Evolutionary conservation across 1,140 invertebrate genomes (phyloP), one percentile per base, ranked within the genome.

Genomic region (Drosophila sp.): DNA sequence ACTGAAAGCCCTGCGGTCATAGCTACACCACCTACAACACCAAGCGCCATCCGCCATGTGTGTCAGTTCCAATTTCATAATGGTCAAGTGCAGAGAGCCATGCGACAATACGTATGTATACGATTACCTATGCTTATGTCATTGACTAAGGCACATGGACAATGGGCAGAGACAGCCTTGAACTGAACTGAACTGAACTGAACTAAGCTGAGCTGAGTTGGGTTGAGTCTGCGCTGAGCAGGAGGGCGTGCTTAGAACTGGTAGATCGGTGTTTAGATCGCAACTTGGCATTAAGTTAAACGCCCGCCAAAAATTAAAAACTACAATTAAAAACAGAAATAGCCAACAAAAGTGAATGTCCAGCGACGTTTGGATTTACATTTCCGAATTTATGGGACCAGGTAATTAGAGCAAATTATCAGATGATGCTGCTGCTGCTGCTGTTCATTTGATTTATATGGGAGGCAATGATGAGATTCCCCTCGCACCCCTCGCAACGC

Each of bases 321-420:
- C 47, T 29, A 32, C 62, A 81, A 81, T 81, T 78, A 69, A 76
- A 40, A 58, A 44, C 55, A 71, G 27, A 38, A 38, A 57, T n/a
- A 66, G 64, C 47, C 29, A 44, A 60, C 57, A 63, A 78, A 87
- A 79, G 79, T 87, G 83, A 87, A 79, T 87, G 82, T 67, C 38
- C 29, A 29, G 40, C 11, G n/a, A 4, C 47, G 40, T 10, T 27
- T 44, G 29, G 40, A 76, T 54, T 60, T 66, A 70, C 60, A 58
- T 70, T 55, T 47, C 55, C 40, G 32, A 29, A 11, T 30, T 62
- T 41, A 47, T 62, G 29, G 38, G 10, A 62, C 47, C 17, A 60
- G 72, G 32, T 38, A 76, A 75, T 69, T 64, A 30, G 44, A 32
- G 66, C 76, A 70, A 50, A 70, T 76, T 60, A 54, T 60, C 60